These are phyloP conservation scores for Uria aalge DNA, from an alignment of 2,113 vertebrate genomes.

Conservation along the genomic window DNA sequence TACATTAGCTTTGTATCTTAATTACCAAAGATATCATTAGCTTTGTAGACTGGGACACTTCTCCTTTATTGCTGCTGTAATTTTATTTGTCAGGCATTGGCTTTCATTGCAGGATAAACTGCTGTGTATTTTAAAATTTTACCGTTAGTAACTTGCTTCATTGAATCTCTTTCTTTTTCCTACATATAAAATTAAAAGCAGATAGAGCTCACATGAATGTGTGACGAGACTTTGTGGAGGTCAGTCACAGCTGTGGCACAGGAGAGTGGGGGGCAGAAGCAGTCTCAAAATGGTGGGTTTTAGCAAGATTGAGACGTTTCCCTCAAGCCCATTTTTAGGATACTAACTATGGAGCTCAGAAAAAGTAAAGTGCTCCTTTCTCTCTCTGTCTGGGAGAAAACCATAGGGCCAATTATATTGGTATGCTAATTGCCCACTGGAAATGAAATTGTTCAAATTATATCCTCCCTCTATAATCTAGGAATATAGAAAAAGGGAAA, in stretches of 20 bases:
- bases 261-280: neutral
- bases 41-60: conserved; percentile 49
- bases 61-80: conserved; percentile 49
- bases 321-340: neutral
- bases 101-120: conserved; percentile 44
- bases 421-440: neutral
- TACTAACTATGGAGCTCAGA: neutral
- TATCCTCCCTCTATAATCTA: neutral
- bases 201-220: neutral
- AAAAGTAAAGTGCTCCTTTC: neutral
- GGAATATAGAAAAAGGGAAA: neutral
- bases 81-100: conserved; percentile 43
- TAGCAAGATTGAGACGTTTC: neutral
- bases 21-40: conserved; percentile 58
- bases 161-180: neutral
- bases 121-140: conserved; percentile 15
- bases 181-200: neutral
- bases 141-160: neutral
- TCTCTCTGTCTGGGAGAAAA: neutral
- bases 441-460: neutral
- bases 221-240: neutral
- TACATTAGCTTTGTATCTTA: conserved; percentile 51
- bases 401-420: neutral
- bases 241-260: neutral
- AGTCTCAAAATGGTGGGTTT: neutral